These are phyloP conservation scores for Choloepus didactylus DNA, from an alignment of 2,797 vertebrate species.

Conservation along the genomic window DNA sequence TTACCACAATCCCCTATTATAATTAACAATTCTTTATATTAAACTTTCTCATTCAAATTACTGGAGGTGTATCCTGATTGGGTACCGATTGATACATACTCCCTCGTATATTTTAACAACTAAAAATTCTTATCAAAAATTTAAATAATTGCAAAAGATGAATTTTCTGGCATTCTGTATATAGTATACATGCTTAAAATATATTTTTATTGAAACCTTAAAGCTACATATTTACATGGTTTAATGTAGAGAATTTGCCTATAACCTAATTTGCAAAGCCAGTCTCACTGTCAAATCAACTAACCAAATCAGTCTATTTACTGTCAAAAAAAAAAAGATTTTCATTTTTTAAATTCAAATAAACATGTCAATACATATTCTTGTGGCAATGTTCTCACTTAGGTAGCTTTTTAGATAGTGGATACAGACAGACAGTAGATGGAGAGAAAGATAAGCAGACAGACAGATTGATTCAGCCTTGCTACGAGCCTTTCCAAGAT, in stretches of 20 bases:
- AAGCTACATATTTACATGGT: background rate
- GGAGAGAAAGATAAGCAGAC: background rate
- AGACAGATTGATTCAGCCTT: background rate
- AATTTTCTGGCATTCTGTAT: constrained; percentile 34
- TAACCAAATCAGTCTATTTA: background rate
- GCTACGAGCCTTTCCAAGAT: background rate
- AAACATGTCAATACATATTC: background rate
- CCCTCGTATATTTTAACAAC: background rate
- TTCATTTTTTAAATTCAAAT: background rate
- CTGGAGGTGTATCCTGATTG: background rate
- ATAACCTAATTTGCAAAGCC: constrained; percentile 48
- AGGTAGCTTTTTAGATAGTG: background rate
- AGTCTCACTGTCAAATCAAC: background rate
- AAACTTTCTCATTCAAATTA: constrained; percentile 42
- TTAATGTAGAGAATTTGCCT: constrained; percentile 33
- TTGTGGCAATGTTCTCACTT: background rate
- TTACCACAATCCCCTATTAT: background rate
- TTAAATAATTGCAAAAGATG: constrained; percentile 55
- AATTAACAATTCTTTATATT: constrained; percentile 25
- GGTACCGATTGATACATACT: background rate
- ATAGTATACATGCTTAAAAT: constrained; percentile 10
- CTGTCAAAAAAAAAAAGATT: background rate
- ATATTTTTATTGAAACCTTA: constrained; percentile 36
- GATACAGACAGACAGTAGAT: background rate
- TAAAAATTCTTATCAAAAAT: constrained; percentile 61